These are phyloP conservation scores for Notodonta ziczac DNA, from an alignment of 2,888 invertebrate species.

Conservation along the genomic window DNA sequence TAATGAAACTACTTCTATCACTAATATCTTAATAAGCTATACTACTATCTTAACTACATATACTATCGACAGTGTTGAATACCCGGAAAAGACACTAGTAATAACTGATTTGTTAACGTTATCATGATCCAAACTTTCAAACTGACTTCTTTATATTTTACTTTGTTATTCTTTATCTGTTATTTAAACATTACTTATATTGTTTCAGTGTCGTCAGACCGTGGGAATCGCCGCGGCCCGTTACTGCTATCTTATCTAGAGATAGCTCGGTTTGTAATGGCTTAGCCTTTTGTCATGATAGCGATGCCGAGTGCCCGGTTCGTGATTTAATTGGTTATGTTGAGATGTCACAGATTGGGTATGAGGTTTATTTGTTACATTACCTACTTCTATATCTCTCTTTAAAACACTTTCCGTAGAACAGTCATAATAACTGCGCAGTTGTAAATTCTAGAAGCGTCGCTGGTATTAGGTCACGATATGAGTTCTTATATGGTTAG, in stretches of 20 bases:
- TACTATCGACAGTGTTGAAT: too few relatives aligned
- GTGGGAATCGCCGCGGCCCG: constrained; percentile 41
- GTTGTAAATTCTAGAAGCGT: constrained; percentile 2
- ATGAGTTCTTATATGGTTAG: not conserved
- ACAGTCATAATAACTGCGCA: not conserved
- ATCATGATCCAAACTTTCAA: not conserved
- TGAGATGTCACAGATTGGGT: not conserved
- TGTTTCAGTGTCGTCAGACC: constrained; percentile 29
- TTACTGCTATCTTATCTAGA: constrained; percentile 44
- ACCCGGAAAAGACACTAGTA: too few relatives aligned
- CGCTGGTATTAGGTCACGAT: constrained; percentile 28
- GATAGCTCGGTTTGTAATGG: constrained; percentile 36
- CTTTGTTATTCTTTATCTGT: constrained; percentile 39
- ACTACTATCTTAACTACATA: too few relatives aligned
- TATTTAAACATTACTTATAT: constrained; percentile 30
- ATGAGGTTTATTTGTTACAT: not conserved
- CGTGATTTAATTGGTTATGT: constrained; percentile 36
- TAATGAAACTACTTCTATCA: too few relatives aligned
- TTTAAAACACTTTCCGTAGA: too few relatives aligned
- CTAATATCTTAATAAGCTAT: too few relatives aligned
- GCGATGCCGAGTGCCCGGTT: constrained; percentile 25
- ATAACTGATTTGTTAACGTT: too few relatives aligned
- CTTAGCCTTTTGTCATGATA: constrained; percentile 24
- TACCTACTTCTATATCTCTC: not conserved
- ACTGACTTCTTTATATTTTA: constrained; percentile 16